Percentiles rank a stretch among this genome's conserved stretches.
These are phyloP conservation scores for Apodemia mormo DNA, from an alignment of 2,888 invertebrate genomes.

Conservation along the genomic window DNA sequence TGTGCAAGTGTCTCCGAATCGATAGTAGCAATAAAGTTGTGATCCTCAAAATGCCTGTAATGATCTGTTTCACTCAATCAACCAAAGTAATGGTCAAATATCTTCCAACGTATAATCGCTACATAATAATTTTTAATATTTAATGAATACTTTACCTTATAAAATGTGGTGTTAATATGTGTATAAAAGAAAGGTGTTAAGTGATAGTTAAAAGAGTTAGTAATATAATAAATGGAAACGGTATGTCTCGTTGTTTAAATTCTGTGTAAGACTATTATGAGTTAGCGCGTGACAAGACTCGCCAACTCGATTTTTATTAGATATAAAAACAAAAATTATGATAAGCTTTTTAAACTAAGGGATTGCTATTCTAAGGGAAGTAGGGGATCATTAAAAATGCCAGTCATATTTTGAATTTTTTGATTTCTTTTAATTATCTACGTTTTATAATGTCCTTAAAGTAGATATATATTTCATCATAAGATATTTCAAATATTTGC, in stretches of 20 bases:
- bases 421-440: slow-evolving; percentile 83
- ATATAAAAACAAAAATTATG: slow-evolving; percentile 79
- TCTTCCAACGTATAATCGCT: neutral
- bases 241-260: slow-evolving; percentile 32
- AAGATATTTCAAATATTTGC: slow-evolving; percentile 83
- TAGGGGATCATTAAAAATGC: slow-evolving; percentile 74
- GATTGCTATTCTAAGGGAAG: slow-evolving; percentile 49
- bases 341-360: slow-evolving; percentile 45
- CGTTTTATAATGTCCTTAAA: slow-evolving; percentile 83
- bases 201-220: slow-evolving; percentile 23
- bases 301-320: slow-evolving; percentile 40
- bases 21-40: neutral
- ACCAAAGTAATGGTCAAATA: neutral
- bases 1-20: no score
- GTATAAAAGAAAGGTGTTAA: slow-evolving; percentile 24
- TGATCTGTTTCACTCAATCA: no score
- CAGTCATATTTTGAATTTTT: slow-evolving; percentile 79
- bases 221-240: slow-evolving; percentile 51
- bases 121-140: neutral
- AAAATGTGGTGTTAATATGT: slow-evolving; percentile 12
- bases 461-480: slow-evolving; percentile 83
- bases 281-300: slow-evolving; percentile 18
- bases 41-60: no score
- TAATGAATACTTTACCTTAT: slow-evolving; percentile 8
- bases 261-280: slow-evolving; percentile 66